Conservation (phyloP, 2,797 vertebrate species). For the Karalla daura region DNA sequence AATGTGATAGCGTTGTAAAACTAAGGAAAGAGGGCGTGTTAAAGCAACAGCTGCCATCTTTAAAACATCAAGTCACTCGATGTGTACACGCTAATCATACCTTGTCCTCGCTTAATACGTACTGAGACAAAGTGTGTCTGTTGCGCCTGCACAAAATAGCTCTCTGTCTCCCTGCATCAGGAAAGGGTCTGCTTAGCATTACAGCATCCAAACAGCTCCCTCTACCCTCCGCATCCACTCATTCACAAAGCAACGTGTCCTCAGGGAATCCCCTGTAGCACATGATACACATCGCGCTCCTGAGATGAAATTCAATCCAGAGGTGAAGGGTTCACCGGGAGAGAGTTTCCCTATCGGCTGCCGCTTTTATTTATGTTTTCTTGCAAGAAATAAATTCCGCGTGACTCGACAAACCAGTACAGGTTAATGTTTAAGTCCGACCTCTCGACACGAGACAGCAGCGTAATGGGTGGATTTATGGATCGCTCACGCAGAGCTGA, state of each 20-base stretch:
- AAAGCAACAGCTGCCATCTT: background rate
- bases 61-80: background rate
- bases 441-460: conserved; percentile 1
- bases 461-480: conserved; percentile 19
- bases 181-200: background rate
- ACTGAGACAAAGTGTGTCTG: background rate
- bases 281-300: background rate
- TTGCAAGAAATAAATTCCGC: conserved; percentile 7
- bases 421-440: conserved; percentile 19
- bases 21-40: too few relatives aligned
- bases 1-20: too few relatives aligned
- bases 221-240: background rate
- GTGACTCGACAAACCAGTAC: conserved; percentile 12
- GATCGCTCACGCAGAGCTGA: conserved; percentile 22
- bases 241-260: conserved; percentile 1
- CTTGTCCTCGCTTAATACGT: background rate
- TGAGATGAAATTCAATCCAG: background rate
- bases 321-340: conserved; percentile 38
- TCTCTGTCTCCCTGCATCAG: background rate
- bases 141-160: background rate
- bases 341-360: background rate
- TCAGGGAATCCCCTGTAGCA: background rate
- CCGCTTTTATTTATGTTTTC: conserved; percentile 36
- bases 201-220: background rate
- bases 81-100: accelerated